A percentile compares a stretch with the other conserved stretches of the same genome.
phyloP scores from a whole-genome alignment of 1,140 invertebrate species.

The Brachionus calyciflorus region DNA sequence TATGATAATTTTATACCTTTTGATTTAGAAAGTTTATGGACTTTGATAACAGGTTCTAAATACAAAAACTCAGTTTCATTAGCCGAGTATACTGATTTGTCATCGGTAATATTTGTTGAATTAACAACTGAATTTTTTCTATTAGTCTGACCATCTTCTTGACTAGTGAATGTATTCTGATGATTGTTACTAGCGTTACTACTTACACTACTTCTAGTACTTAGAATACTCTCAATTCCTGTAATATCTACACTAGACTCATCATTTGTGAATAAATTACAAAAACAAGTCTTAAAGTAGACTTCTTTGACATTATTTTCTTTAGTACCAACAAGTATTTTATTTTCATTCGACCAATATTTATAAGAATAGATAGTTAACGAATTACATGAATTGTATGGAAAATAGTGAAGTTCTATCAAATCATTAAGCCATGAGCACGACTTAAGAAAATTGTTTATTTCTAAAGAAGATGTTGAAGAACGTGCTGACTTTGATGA shows the following conservation, averaged over 20 bases:
- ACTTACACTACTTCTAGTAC: constrained; percentile 19
- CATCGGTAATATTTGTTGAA: not conserved
- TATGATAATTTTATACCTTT: constrained; percentile 33
- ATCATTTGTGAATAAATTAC: not conserved
- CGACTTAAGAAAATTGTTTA: not conserved
- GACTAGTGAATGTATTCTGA: not conserved
- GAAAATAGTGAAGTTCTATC: constrained; percentile 32
- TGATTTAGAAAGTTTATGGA: constrained; percentile 24
- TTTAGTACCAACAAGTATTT: constrained; percentile 12
- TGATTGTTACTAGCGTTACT: not conserved
- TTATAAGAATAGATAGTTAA: constrained; percentile 44
- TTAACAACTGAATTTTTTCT: constrained; percentile 23
- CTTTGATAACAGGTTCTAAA: constrained; percentile 12
- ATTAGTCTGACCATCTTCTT: not conserved
- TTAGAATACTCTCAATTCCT: not conserved
- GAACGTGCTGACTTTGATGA: not conserved
- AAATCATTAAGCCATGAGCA: constrained; percentile 3
- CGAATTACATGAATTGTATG: constrained; percentile 43
- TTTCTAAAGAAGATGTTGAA: not conserved
- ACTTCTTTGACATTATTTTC: constrained; percentile 41
- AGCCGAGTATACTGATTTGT: not conserved
- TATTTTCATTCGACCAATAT: not conserved
- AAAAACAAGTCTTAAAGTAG: not conserved
- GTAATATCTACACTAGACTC: not conserved
- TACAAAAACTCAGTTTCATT: not conserved